Base-by-base conservation (phyloP, 2,113 vertebrate species). In the Haemorhous mexicanus region DNA sequence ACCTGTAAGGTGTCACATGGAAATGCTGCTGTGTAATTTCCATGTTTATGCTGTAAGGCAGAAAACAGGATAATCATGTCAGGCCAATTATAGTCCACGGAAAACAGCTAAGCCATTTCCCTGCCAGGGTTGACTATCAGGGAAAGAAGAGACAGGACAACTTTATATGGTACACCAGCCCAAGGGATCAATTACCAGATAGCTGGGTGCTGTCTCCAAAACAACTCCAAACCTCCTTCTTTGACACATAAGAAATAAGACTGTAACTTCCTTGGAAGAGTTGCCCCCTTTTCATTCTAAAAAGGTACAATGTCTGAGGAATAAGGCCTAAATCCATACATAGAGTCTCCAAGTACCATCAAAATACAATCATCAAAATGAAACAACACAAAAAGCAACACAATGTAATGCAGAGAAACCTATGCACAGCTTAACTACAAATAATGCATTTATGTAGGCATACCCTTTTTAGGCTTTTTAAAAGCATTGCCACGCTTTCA, bases 31-130 rank as follows among this genome's bases (percentile, higher is more conserved):
- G 33, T 0, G 0, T 73, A 62, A 85, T 62, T 23, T 18, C 37
- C 4, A 0, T 94, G 85, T 85, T 95, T 88, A 77, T 44, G 50
- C 46, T 58, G 50, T 43, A 77, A 95, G 75, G 59, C 24, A 73
- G 50, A 77, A 96, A 95, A 90, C 88, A 96, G 41, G 76, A 74
- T 92, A 76, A 86, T 83, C 46, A 33, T 35, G 9, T 55, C 62
- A 56, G 0, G 0, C 37, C 70, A 80, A 30, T 92, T 93, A 56
- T 5, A 69, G 55, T 46, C 23, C 63, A 53, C 9, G n/a, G 62
- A 56, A 85, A 76, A 74, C 63, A 88, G 62, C 46, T 49, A 66
- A 85, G 82, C 16, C 3, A 59, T n/a, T 70, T 89, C 35, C 17
- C 46, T 90, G 27, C 7, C 35, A 69, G 44, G n/a, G 35, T 9